These are phyloP conservation scores for Phallusia fumigata DNA, from an alignment of 23 tunicate genomes.

Conservation along the genomic window DNA sequence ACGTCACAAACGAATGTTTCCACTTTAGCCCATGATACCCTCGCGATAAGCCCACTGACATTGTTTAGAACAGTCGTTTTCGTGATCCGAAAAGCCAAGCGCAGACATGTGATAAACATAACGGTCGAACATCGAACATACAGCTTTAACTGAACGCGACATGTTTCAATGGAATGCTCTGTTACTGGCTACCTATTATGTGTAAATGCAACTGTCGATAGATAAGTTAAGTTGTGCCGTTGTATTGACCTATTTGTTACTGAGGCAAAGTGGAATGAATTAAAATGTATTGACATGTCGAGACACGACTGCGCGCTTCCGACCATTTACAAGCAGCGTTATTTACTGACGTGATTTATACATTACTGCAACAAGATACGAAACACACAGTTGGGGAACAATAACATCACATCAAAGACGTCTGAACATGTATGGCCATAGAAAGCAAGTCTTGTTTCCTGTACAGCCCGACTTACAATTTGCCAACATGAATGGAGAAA, in stretches of 20 bases:
- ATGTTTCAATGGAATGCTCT: not conserved
- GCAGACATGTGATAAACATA: too few species aligned
- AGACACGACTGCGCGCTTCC: constrained; percentile 4
- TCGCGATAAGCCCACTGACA: not conserved
- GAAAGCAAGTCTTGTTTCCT: constrained; percentile 15
- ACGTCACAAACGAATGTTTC: constrained; percentile 1
- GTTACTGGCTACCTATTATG: not conserved
- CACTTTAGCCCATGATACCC: not conserved
- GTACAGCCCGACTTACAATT: not conserved
- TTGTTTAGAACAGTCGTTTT: too few species aligned
- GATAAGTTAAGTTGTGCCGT: not conserved
- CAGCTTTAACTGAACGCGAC: too few species aligned
- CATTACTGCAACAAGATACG: constrained; percentile 15
- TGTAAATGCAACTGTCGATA: constrained; percentile 7
- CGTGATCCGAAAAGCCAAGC: too few species aligned
- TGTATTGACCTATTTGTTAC: constrained; percentile 5
- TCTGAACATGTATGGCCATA: constrained; percentile 1
- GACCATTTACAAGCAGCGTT: constrained; percentile 1
- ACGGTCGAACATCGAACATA: too few species aligned
- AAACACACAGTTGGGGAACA: constrained; percentile 4
- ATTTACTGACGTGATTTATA: constrained; percentile 8
- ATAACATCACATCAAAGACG: constrained; percentile 10
- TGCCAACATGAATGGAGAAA: too few species aligned
- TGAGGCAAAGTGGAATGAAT: not conserved
- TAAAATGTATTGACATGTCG: constrained; percentile 7